These are phyloP conservation scores for Molossus molossus DNA, from an alignment of 2,797 vertebrate species.

Conservation along the genomic window DNA sequence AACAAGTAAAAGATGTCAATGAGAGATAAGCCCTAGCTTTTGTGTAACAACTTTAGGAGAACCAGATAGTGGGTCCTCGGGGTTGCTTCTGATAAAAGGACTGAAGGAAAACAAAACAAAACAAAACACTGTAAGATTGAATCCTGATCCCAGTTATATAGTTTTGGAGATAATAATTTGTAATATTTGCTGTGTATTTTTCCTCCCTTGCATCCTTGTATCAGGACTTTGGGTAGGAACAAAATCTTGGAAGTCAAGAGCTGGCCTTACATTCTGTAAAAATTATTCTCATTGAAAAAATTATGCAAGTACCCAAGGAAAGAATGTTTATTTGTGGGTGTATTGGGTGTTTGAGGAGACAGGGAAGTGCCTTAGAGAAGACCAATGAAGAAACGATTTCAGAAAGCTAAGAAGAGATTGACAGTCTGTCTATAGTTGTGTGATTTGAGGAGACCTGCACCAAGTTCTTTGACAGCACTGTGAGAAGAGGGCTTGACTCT, in stretches of 20 bases:
- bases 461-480: neutral
- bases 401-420: neutral
- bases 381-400: conserved; percentile 22
- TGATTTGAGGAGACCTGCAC: neutral
- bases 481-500: neutral
- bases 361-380: conserved; percentile 7
- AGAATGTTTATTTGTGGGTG: neutral
- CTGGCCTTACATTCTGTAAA: neutral
- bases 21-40: neutral
- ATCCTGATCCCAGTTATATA: neutral
- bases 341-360: neutral
- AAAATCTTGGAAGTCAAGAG: conserved; percentile 9
- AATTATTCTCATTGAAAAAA: conserved; percentile 13
- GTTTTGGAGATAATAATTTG: neutral
- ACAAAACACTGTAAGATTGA: neutral
- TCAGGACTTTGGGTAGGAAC: neutral
- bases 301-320: neutral
- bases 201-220: neutral
- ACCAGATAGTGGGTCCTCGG: neutral
- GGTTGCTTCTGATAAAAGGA: neutral
- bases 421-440: neutral
- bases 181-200: neutral
- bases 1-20: neutral
- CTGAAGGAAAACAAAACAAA: no score
- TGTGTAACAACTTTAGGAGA: conserved; percentile 12